These are phyloP conservation scores for Sciaenops ocellatus DNA, from an alignment of 2,797 vertebrate species.

Conservation along the genomic window DNA sequence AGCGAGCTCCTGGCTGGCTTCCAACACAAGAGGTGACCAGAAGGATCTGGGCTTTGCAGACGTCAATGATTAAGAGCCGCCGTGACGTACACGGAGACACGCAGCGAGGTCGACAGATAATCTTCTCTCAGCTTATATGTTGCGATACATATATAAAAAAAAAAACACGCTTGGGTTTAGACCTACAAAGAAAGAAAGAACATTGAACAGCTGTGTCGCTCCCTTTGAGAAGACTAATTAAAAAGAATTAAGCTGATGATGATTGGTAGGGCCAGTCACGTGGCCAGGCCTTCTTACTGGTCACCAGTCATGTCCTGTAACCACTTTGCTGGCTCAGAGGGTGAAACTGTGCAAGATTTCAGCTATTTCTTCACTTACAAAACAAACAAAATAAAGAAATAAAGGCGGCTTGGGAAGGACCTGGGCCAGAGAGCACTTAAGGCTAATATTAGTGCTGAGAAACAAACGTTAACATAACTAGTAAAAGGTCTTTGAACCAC, in stretches of 20 bases:
- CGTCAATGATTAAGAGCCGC: constrained; percentile 76
- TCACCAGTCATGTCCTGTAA: constrained; percentile 76
- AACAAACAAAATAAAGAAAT: constrained; percentile 72
- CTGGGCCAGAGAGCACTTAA: constrained; percentile 87
- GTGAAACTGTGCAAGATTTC: constrained; percentile 88
- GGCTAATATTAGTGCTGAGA: constrained; percentile 88
- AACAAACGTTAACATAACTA: constrained; percentile 76
- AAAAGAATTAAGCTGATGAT: constrained; percentile 75
- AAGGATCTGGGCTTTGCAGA: constrained; percentile 65
- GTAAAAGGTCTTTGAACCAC: constrained; percentile 80
- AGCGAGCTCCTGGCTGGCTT: constrained; percentile 53
- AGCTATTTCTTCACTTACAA: constrained; percentile 82
- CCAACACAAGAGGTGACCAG: constrained; percentile 68
- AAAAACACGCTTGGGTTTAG: constrained; percentile 66
- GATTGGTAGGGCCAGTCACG: constrained; percentile 80
- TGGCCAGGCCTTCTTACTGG: constrained; percentile 74
- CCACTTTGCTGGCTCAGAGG: constrained; percentile 85
- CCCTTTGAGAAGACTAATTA: constrained; percentile 73
- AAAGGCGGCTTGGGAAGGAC: constrained; percentile 78
- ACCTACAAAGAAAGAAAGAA: constrained; percentile 51
- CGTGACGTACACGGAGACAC: constrained; percentile 54
- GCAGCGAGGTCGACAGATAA: constrained; percentile 66
- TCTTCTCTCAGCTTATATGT: constrained; percentile 83
- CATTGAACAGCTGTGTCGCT: constrained; percentile 74
- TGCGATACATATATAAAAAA: constrained; percentile 62